These are phyloP conservation scores for Drosophila neotestacea DNA, from an alignment of 2,888 invertebrate species.

Conservation along the genomic window DNA sequence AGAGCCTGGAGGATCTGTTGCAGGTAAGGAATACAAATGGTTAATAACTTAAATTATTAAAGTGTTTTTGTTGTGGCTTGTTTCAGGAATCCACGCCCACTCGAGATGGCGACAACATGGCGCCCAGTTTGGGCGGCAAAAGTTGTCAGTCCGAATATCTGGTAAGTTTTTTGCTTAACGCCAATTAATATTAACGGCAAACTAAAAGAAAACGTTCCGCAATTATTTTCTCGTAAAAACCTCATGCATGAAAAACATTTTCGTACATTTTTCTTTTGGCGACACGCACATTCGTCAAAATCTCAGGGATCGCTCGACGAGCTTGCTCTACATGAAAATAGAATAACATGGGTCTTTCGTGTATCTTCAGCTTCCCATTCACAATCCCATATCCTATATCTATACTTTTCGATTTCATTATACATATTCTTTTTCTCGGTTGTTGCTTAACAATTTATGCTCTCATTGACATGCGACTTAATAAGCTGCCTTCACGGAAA, in stretches of 20 bases:
- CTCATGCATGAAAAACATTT: conserved; percentile 79
- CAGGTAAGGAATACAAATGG: conserved; percentile 85
- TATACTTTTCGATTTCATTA: conserved; percentile 37
- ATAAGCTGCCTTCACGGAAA: conserved; percentile 55
- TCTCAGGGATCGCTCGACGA: conserved; percentile 57
- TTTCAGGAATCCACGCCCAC: conserved; percentile 83
- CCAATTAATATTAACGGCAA: conserved; percentile 75
- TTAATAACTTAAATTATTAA: neutral
- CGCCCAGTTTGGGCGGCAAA: conserved; percentile 82
- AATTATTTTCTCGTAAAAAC: conserved; percentile 80
- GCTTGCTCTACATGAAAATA: conserved; percentile 65
- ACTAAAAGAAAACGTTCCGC: conserved; percentile 69
- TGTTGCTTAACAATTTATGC: conserved; percentile 71
- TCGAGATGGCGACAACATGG: conserved; percentile 82
- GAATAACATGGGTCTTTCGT: conserved; percentile 54
- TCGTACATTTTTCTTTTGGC: conserved; percentile 76
- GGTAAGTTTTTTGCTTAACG: conserved; percentile 81
- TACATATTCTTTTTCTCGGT: conserved; percentile 19
- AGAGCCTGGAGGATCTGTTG: conserved; percentile 93
- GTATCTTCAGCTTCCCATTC: conserved; percentile 15
- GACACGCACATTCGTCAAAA: conserved; percentile 82
- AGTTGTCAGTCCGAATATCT: conserved; percentile 84
- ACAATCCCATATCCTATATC: conserved; percentile 22
- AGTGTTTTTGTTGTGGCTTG: neutral
- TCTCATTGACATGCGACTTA: conserved; percentile 71